These are phyloP conservation scores for Epirrhoe tristata DNA, from an alignment of 2,888 invertebrate genomes.

Conservation along the genomic window DNA sequence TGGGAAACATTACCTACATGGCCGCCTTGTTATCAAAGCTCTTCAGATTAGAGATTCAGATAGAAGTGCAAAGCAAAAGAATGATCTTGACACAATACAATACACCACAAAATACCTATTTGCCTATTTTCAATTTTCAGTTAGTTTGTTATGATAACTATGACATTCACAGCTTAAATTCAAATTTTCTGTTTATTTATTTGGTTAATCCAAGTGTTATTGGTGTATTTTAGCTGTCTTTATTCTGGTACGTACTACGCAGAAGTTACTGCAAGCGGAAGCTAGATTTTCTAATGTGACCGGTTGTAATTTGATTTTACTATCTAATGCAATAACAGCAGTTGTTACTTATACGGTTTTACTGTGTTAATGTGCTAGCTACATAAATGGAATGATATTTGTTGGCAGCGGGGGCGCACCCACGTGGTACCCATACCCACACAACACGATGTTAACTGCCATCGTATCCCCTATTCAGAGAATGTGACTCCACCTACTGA, in stretches of 20 bases:
- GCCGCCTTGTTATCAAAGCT: no score
- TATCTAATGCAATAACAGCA: constrained; percentile 10
- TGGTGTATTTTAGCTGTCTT: no score
- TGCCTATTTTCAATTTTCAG: no score
- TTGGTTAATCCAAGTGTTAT: no score
- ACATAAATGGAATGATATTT: constrained; percentile 48
- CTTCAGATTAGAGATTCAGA: no score
- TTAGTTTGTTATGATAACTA: no score
- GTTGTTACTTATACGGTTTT: constrained; percentile 13
- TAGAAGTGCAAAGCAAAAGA: no score
- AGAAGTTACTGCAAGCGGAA: not conserved
- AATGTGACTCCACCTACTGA: constrained; percentile 69
- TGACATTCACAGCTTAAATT: no score
- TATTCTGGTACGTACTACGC: not conserved
- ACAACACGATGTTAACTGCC: constrained; percentile 42
- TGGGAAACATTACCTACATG: no score
- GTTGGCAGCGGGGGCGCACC: constrained; percentile 66
- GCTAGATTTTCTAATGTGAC: not conserved
- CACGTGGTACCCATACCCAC: constrained; percentile 62
- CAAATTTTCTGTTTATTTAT: no score
- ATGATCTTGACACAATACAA: no score
- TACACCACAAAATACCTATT: no score
- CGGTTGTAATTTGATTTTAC: constrained; percentile 17
- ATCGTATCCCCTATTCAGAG: constrained; percentile 62
- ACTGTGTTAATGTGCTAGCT: constrained; percentile 53